phyloP scores from a whole-genome alignment of 1,140 invertebrate genomes.

The Panagrolaimus sp. region DNA sequence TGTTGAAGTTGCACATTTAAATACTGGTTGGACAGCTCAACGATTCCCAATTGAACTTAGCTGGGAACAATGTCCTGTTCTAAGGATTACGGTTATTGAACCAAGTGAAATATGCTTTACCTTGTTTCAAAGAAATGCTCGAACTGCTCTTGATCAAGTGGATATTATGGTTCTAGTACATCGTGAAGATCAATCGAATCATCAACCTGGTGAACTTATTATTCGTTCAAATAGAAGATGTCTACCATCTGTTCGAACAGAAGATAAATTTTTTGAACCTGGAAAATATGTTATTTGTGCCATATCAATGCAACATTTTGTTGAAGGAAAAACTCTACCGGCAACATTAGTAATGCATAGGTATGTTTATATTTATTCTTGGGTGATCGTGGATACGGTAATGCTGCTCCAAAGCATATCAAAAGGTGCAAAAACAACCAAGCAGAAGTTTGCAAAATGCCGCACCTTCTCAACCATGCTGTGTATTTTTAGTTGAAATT shows the following conservation, averaged over 20 bases:
- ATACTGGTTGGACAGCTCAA: constrained; percentile 82
- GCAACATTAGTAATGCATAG: constrained; percentile 41
- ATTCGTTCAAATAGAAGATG: constrained; percentile 67
- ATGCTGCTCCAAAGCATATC: too few relatives aligned
- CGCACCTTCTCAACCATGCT: too few relatives aligned
- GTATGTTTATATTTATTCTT: too few relatives aligned
- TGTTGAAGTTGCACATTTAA: constrained; percentile 95
- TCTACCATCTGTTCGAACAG: constrained; percentile 69
- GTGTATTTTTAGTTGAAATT: too few relatives aligned
- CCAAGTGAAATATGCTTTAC: constrained; percentile 93
- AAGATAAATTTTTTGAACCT: constrained; percentile 82
- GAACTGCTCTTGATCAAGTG: constrained; percentile 32
- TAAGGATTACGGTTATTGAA: constrained; percentile 79
- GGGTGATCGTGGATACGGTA: too few relatives aligned
- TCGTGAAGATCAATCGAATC: constrained; percentile 22
- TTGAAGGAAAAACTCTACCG: constrained; percentile 26
- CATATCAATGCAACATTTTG: constrained; percentile 38
- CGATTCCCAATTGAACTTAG: constrained; percentile 69
- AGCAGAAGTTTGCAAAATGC: too few relatives aligned
- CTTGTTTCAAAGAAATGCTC: constrained; percentile 85
- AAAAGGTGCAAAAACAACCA: too few relatives aligned
- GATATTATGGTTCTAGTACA: constrained; percentile 49
- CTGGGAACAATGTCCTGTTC: constrained; percentile 62
- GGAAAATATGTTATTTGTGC: constrained; percentile 66
- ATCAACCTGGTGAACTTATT: constrained; percentile 41